A percentile compares a stretch with the other conserved stretches of the same genome.
phyloP scores from a whole-genome alignment of 2,888 invertebrate genomes.

The Hypsopygia costalis region DNA sequence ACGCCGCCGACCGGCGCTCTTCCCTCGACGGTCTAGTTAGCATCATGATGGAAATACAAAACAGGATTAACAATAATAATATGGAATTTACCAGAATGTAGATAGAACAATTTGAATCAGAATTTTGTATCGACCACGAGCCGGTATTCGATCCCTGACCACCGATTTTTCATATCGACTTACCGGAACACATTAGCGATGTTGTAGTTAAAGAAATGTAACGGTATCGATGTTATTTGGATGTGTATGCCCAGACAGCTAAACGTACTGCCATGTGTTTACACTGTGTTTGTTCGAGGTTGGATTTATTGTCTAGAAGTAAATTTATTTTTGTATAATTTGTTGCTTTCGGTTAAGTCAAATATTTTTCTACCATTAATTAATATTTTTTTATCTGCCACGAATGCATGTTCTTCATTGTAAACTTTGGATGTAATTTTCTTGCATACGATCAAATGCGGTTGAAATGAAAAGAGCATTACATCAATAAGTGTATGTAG shows the following conservation, averaged over 20 bases:
- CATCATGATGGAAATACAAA: not conserved
- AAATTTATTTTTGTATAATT: constrained; percentile 20
- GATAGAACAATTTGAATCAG: no score
- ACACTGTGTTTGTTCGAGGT: not conserved
- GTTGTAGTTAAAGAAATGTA: constrained; percentile 8
- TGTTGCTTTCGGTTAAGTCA: constrained; percentile 30
- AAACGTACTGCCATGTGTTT: constrained; percentile 35
- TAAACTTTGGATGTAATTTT: constrained; percentile 33
- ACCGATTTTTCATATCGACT: constrained; percentile 9
- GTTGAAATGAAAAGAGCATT: not conserved
- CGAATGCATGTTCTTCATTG: constrained; percentile 10
- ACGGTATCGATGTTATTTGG: constrained; percentile 25
- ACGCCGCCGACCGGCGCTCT: not conserved
- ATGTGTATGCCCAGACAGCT: constrained; percentile 28
- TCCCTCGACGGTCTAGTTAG: no score
- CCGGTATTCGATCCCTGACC: constrained; percentile 2
- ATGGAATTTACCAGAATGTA: not conserved
- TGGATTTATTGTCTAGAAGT: constrained; percentile 2
- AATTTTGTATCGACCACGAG: not conserved
- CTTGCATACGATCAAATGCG: constrained; percentile 12
- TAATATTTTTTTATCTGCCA: constrained; percentile 2
- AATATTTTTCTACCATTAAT: constrained; percentile 27
- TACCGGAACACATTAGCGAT: constrained; percentile 1
- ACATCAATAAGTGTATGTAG: constrained; percentile 19
- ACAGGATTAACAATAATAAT: not conserved